phyloP scores from a whole-genome alignment of 1,140 invertebrate species.

The Drosophila orosa region DNA sequence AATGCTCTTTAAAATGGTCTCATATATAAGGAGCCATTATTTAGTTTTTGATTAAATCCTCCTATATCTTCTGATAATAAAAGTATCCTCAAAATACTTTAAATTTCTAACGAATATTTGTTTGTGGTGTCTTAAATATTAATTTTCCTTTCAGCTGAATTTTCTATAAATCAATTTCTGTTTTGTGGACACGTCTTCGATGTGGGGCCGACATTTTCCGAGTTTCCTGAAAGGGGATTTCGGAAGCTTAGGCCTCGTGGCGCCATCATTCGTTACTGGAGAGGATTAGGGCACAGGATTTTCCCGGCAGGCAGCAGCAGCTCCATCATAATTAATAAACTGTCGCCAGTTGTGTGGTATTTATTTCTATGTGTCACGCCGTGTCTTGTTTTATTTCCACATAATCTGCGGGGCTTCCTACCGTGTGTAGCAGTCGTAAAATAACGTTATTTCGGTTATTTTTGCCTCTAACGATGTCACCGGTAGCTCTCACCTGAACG shows the following conservation, averaged over 20 bases:
- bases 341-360: constrained; percentile 16
- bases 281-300: constrained; percentile 55
- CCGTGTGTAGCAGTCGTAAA: constrained; percentile 71
- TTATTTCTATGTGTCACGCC: constrained; percentile 24
- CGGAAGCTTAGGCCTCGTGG: constrained; percentile 57
- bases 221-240: constrained; percentile 20
- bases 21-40: too few relatives aligned
- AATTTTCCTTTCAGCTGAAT: not conserved
- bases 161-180: constrained; percentile 63
- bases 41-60: not conserved
- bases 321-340: constrained; percentile 78
- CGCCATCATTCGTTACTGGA: constrained; percentile 63
- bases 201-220: constrained; percentile 47
- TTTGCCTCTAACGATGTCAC: constrained; percentile 59
- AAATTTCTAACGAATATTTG: not conserved
- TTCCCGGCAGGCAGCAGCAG: constrained; percentile 17
- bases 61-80: too few relatives aligned
- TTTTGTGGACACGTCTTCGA: constrained; percentile 25
- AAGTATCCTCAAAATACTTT: not conserved
- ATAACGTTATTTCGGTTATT: constrained; percentile 60
- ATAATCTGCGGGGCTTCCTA: constrained; percentile 53
- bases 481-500: constrained; percentile 32
- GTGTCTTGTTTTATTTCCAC: constrained; percentile 62
- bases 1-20: too few relatives aligned
- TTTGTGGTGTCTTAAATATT: constrained; percentile 5